These are phyloP conservation scores for Cheirogaleus major DNA, from an alignment of 2,797 vertebrate genomes.

Conservation along the genomic window DNA sequence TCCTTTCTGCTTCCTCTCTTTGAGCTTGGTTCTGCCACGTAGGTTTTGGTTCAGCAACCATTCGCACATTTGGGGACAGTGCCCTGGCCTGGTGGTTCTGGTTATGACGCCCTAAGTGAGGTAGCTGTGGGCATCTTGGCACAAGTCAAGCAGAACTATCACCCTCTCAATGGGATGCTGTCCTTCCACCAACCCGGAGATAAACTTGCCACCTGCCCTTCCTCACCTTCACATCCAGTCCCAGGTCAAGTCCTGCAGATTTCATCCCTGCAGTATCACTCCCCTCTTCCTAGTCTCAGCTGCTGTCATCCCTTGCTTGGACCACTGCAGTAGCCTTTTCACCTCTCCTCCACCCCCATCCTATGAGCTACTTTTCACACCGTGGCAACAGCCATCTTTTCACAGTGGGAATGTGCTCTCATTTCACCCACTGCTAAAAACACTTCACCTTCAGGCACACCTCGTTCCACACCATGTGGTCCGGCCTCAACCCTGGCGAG, in stretches of 20 bases:
- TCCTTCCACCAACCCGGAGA: background rate
- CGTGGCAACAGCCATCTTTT: background rate
- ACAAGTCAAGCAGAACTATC: background rate
- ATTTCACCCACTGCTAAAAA: background rate
- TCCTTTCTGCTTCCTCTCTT: background rate
- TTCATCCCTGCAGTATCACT: background rate
- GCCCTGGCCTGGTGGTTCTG: background rate
- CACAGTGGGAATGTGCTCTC: background rate
- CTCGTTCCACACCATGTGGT: background rate
- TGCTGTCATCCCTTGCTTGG: background rate
- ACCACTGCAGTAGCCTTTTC: background rate
- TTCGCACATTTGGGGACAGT: background rate
- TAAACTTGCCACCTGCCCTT: background rate
- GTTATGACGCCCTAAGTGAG: background rate
- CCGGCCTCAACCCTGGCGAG: rapidly evolving
- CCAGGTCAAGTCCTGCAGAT: background rate
- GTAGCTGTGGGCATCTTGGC: background rate
- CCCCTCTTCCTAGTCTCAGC: background rate
- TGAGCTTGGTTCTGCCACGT: background rate
- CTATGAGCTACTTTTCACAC: background rate
- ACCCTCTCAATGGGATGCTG: no score
- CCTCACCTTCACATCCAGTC: background rate
- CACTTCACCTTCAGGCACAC: background rate
- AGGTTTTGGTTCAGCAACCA: background rate
- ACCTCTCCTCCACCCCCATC: no score